A percentile compares a stretch with the other conserved stretches of the same genome.
Conservation (phyloP, 2,113 vertebrate genomes). For the Procavia capensis region DNA sequence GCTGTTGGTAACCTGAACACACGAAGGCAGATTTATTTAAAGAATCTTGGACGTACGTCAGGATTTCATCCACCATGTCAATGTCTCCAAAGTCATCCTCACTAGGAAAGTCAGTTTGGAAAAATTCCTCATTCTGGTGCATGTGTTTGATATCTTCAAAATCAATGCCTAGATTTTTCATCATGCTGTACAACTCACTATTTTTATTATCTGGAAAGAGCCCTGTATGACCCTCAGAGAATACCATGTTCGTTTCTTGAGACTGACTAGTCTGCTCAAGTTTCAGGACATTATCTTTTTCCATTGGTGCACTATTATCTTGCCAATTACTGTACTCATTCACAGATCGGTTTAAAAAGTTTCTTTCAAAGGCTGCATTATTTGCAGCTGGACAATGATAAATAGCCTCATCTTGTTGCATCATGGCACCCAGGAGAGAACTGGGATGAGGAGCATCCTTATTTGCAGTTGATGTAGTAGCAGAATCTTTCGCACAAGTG, state of each 20-base stretch:
- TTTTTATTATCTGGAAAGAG: constrained; percentile 86
- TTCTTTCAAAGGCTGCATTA: constrained; percentile 79
- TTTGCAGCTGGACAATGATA: constrained; percentile 88
- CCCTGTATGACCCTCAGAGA: constrained; percentile 77
- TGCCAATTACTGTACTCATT: constrained; percentile 83
- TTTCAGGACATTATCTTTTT: constrained; percentile 81
- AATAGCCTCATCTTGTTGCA: constrained; percentile 90
- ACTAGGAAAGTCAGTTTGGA: constrained; percentile 83
- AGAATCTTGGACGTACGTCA: constrained; percentile 90
- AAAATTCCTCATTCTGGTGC: constrained; percentile 89
- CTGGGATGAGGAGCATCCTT: constrained; percentile 85
- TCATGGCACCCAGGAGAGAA: constrained; percentile 87
- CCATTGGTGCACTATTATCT: constrained; percentile 76
- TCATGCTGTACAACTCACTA: constrained; percentile 89
- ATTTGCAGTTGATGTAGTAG: constrained; percentile 55
- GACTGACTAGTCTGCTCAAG: constrained; percentile 80
- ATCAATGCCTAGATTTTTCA: constrained; percentile 90
- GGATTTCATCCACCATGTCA: constrained; percentile 90
- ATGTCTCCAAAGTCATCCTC: constrained; percentile 85
- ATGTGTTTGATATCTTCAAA: constrained; percentile 89
- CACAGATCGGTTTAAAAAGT: constrained; percentile 75
- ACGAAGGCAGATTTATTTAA: constrained; percentile 86
- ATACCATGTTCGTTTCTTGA: constrained; percentile 67
- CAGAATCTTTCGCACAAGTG: constrained; percentile 66
- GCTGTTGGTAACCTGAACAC: constrained; percentile 82